Conservation (phyloP, 2,113 vertebrate genomes). For the Alosa alosa region DNA sequence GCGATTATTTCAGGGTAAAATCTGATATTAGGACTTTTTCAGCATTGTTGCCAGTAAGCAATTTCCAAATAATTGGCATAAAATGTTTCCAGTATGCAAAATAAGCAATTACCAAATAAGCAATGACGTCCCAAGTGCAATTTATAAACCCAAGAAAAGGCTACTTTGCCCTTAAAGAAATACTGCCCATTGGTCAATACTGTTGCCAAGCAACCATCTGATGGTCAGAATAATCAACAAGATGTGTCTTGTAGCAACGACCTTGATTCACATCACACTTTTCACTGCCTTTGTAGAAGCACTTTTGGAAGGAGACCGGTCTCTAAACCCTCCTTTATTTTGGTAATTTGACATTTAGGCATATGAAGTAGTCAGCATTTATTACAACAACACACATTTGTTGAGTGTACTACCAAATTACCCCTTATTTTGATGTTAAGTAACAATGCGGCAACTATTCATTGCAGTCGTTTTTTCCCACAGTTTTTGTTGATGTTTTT, state of each 20-base stretch:
- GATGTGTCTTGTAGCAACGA: background rate
- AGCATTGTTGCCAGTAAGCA: too few species aligned
- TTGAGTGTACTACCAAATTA: background rate
- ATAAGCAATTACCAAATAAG: background rate
- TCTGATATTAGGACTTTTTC: too few species aligned
- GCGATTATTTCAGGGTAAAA: too few species aligned
- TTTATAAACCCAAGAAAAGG: background rate
- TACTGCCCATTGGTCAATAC: background rate
- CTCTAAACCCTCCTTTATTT: background rate
- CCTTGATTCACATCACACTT: background rate
- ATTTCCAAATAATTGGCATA: too few species aligned
- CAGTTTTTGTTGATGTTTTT: background rate
- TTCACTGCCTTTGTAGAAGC: background rate
- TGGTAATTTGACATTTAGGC: background rate
- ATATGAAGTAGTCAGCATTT: background rate
- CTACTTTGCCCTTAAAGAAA: background rate
- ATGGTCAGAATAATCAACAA: background rate
- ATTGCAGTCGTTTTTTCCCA: background rate
- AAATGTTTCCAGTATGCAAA: too few species aligned
- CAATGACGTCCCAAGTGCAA: background rate
- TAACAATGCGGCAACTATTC: background rate
- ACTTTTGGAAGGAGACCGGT: background rate
- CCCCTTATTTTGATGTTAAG: background rate
- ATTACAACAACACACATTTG: background rate
- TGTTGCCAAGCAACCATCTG: background rate